Percentiles rank a stretch among this genome's conserved stretches.
Evolutionary conservation across 1,140 invertebrate genomes (phyloP).

Genomic region (Drosophila subobscura): DNA sequence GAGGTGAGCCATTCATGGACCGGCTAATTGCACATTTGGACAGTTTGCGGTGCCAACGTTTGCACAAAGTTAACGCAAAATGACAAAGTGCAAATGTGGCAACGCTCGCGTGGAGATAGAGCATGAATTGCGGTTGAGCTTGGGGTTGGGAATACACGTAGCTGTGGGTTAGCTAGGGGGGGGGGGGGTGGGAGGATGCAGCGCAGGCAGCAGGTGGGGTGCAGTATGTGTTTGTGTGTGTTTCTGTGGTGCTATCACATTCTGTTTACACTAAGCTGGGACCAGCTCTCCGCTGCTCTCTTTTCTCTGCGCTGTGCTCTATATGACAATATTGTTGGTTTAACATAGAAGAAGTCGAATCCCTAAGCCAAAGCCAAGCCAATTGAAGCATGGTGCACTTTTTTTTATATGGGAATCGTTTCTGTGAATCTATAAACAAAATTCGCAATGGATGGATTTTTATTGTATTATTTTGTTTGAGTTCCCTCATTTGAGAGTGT

Average conservation of each 20-base stretch:
- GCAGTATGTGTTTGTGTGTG: conserved; percentile 10
- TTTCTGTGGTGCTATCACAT: conserved; percentile 32
- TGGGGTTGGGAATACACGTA: not conserved
- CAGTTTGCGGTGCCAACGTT: conserved; percentile 65
- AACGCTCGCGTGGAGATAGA: conserved; percentile 36
- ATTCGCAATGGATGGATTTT: too few relatives aligned
- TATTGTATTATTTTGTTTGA: too few relatives aligned
- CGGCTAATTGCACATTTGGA: conserved; percentile 68
- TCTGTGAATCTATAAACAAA: too few relatives aligned
- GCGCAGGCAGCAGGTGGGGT: not conserved
- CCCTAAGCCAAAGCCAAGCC: not conserved
- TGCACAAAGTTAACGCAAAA: conserved; percentile 57
- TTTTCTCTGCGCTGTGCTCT: too few relatives aligned
- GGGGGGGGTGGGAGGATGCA: not conserved
- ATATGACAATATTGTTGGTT: not conserved
- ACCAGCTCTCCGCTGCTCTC: conserved; percentile 8
- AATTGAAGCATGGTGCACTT: too few relatives aligned
- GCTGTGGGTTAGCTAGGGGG: not conserved
- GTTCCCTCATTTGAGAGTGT: too few relatives aligned
- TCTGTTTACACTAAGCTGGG: conserved; percentile 43
- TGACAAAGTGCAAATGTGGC: conserved; percentile 47
- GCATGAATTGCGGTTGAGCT: conserved; percentile 33
- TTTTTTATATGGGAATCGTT: too few relatives aligned
- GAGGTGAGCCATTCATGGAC: conserved; percentile 35
- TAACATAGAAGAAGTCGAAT: conserved; percentile 9